Percentiles rank a stretch among this genome's conserved stretches.
phyloP scores from a whole-genome alignment of 2,113 vertebrate species.

The Numida meleagris region DNA sequence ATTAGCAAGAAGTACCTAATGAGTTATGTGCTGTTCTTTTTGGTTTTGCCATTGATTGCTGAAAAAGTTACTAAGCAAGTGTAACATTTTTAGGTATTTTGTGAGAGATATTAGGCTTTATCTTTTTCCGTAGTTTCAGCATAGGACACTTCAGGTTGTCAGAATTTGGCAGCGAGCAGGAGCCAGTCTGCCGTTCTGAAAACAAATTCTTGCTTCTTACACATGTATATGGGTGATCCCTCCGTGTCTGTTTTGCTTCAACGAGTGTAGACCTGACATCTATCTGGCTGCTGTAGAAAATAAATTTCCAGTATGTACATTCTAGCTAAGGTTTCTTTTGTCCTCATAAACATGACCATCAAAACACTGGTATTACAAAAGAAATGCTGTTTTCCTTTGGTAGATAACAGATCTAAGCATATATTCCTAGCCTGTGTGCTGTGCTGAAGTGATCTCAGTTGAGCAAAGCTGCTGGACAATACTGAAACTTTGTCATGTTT shows the following conservation, averaged over 20 bases:
- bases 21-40: not conserved
- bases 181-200: not conserved
- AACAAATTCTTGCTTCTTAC: not conserved
- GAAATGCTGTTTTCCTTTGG: not conserved
- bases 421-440: not conserved
- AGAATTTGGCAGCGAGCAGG: not conserved
- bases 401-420: no score
- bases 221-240: not conserved
- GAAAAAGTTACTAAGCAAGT: not conserved
- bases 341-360: not conserved
- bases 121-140: not conserved
- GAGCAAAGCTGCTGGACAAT: not conserved
- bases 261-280: accelerated
- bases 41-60: not conserved
- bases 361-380: not conserved
- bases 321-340: not conserved
- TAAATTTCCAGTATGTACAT: not conserved
- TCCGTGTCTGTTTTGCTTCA: not conserved
- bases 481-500: not conserved
- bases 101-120: not conserved
- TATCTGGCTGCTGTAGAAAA: not conserved
- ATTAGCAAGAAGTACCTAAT: not conserved
- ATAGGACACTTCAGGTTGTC: not conserved
- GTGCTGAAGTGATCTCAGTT: not conserved
- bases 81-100: not conserved